Evolutionary conservation across 2,797 vertebrate species (phyloP), one percentile per base, ranked within the genome.

Genomic region (Gymnothorax reevesii): DNA sequence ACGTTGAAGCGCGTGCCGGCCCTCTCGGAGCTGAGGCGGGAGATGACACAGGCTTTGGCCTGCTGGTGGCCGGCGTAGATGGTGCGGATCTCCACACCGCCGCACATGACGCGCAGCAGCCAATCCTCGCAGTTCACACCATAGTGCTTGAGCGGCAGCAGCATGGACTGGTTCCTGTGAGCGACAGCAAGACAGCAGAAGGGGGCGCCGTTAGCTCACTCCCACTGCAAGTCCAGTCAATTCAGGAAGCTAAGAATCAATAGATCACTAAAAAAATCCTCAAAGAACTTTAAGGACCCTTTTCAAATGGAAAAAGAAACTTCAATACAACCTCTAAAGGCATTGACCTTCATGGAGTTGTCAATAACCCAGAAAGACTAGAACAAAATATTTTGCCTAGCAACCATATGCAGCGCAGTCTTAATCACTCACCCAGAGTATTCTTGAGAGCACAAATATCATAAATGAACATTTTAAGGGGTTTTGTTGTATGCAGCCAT

Each of bases 41-140:
- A 99, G 92, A 99, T 98, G 87, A 99, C 97, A 84, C 99, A 99
- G 86, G 98, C 99, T 90, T 99, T 99, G 77, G 98, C 99, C 92
- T 99, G 99, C 91, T 98, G 98, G 93, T 99, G 98, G 25, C 98
- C 99, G 0, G 99, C 98, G 87, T 99, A 99, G 92, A 99, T 98
- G 2, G 99, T 99, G 89, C 98, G 95, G 92, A 99, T 96, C 94
- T 99, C 99, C 84, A 99, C 98, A 13, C 99, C 98, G 0, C 98
- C 99, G 84, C 98, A 99, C 98, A 99, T 99, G 89, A 99, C 95
- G 49, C 98, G 97, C 87, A 99, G 91, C 85, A 99, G 90, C 98
- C 99, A 99, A 90, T 99, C 98, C 1, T 98, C 98, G 83, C 99
- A 99, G 91, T 97, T 98, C 87, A 99, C 98, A 0, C 98, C 98